These are phyloP conservation scores for Syngnathoides biaculeatus DNA, from an alignment of 2,113 vertebrate species.

Conservation along the genomic window DNA sequence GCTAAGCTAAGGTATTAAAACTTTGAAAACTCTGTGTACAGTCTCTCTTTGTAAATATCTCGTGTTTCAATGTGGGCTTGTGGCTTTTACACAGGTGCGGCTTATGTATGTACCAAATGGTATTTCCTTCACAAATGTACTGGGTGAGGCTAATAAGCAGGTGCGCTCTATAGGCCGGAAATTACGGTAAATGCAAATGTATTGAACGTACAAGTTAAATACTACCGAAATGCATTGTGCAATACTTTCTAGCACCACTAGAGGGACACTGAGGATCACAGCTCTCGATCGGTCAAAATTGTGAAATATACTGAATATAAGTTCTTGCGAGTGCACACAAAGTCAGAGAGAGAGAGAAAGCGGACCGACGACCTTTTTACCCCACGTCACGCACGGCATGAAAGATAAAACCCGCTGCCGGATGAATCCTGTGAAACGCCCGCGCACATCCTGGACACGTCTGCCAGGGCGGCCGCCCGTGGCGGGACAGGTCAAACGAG, in stretches of 20 bases:
- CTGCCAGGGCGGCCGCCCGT: constrained; percentile 29
- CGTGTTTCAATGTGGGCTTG: too few relatives aligned
- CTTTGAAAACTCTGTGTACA: too few relatives aligned
- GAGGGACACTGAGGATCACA: background rate
- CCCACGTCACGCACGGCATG: constrained; percentile 36
- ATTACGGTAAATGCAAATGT: too few relatives aligned
- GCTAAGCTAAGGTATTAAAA: too few relatives aligned
- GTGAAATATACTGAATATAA: background rate
- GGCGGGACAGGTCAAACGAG: constrained; percentile 32
- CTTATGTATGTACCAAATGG: too few relatives aligned
- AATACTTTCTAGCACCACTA: background rate
- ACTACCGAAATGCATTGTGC: background rate
- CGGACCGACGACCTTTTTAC: constrained; percentile 55
- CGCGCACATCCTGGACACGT: constrained; percentile 32
- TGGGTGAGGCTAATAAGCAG: too few relatives aligned
- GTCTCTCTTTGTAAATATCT: too few relatives aligned
- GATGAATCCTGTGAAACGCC: constrained; percentile 56
- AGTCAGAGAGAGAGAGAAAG: constrained; percentile 27
- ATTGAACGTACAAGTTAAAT: background rate
- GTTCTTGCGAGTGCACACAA: constrained; percentile 6
- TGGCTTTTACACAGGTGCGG: too few relatives aligned
- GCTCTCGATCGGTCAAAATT: background rate
- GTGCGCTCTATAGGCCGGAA: too few relatives aligned
- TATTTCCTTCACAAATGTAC: too few relatives aligned
- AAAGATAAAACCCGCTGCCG: constrained; percentile 54